Base-by-base conservation (phyloP, 2,888 invertebrate species). In the Drosophila macrothrix region DNA sequence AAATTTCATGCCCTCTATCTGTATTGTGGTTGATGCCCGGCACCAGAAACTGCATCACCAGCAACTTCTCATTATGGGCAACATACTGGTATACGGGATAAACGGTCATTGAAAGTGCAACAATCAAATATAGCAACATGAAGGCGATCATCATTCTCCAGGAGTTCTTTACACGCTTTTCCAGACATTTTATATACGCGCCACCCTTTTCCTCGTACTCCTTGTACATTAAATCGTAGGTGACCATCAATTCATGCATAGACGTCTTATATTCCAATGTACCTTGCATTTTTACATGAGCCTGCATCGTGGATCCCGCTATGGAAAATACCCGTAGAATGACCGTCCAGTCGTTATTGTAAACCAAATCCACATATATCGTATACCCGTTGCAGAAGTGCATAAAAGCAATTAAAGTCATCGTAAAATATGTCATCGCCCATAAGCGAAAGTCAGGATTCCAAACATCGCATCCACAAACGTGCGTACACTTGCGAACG, bases 1-100 rank as follows among this genome's bases (percentile, higher is more conserved):
- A 37, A 2, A 83, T 25, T 1, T 78, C 6, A 56, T 82, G 69
- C 1, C 90, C 90, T 1, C 10, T 16, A 22, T 82, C 69, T 6
- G 73, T 75, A 3, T 28, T 43, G 4, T 76, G 73, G 61, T 91
- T 79, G 0, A 91, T 35, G 0, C 84, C 77, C 0, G 91, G 91
- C 22, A 91, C 65, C 0, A 80, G 28, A 29, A 91, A 90, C 29
- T 88, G 88, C 83, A 91, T 62, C 0, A 91, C 59, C n/a, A 82
- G 43, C 1, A 75, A 7, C 37, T 82, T 91, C 29, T 84, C 49
- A 9, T 77, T 54, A n/a, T 62, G 28, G 5, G 60, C 19, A 43
- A 66, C 7, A 25, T 68, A 39, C 5, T 59, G 53, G n/a, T 58
- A 80, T 25, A 88, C 7, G 0, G 91, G 90, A 33, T 76, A 67